Conservation (phyloP, 2,113 vertebrate genomes). For the Tragelaphus scriptus region DNA sequence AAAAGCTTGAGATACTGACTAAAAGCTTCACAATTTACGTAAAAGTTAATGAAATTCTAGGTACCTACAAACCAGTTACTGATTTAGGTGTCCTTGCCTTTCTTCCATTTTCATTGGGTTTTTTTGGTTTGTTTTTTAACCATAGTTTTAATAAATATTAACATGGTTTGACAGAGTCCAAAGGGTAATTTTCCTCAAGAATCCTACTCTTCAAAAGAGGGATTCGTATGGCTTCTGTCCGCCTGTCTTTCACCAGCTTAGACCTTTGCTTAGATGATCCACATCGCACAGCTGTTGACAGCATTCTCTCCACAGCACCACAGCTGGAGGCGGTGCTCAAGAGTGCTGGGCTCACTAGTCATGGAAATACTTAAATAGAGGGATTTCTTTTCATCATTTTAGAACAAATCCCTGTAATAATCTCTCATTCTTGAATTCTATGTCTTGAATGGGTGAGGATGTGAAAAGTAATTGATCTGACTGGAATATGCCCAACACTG, state of each 20-base stretch:
- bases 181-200: neutral
- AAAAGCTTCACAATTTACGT: neutral
- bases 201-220: neutral
- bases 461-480: neutral
- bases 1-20: neutral
- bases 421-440: neutral
- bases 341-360: neutral
- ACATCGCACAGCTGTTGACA: neutral
- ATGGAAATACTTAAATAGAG: neutral
- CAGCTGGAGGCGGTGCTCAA: neutral
- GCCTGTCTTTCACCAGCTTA: neutral
- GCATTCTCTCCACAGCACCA: neutral
- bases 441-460: neutral
- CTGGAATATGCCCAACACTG: neutral
- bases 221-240: neutral
- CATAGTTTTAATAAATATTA: neutral
- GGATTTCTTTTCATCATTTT: neutral
- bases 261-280: neutral
- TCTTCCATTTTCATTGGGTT: neutral
- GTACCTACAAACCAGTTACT: neutral
- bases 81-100: neutral
- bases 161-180: neutral
- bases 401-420: neutral
- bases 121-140: neutral
- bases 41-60: constrained; percentile 5